phyloP scores from a whole-genome alignment of 1,140 invertebrate species.

The Coelopa frigida region DNA sequence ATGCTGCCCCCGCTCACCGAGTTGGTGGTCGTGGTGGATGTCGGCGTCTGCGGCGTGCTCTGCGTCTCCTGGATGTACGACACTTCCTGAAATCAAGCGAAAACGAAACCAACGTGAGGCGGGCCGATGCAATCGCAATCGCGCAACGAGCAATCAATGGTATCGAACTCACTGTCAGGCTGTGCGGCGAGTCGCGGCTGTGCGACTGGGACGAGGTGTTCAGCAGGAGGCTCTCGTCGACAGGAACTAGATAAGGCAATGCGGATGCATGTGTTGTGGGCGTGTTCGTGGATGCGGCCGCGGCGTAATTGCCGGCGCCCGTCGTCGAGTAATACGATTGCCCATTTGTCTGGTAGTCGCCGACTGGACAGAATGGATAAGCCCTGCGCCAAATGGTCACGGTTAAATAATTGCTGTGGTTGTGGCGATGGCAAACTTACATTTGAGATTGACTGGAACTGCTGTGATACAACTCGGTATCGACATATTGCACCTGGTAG shows the following conservation, averaged over 20 bases:
- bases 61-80: conserved; percentile 46
- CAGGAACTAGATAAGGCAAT: conserved; percentile 55
- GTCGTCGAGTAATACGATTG: conserved; percentile 49
- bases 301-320: conserved; percentile 48
- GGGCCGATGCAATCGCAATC: too few relatives aligned
- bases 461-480: conserved; percentile 55
- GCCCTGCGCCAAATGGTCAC: conserved; percentile 51
- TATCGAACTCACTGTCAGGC: conserved; percentile 50
- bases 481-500: conserved; percentile 65
- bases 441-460: conserved; percentile 55
- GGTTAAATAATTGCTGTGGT: neutral
- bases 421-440: conserved; percentile 47
- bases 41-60: conserved; percentile 60
- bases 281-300: conserved; percentile 49
- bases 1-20: conserved; percentile 46
- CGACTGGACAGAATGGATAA: conserved; percentile 79
- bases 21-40: conserved; percentile 49
- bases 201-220: conserved; percentile 52
- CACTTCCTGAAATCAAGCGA: conserved; percentile 43
- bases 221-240: conserved; percentile 53
- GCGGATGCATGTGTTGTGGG: conserved; percentile 52
- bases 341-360: conserved; percentile 55
- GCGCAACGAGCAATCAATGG: too few relatives aligned
- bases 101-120: too few relatives aligned
- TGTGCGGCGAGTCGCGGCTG: conserved; percentile 65